Evolutionary conservation across 1,140 invertebrate species (phyloP).

Genomic region (Aradophagus sp.): DNA sequence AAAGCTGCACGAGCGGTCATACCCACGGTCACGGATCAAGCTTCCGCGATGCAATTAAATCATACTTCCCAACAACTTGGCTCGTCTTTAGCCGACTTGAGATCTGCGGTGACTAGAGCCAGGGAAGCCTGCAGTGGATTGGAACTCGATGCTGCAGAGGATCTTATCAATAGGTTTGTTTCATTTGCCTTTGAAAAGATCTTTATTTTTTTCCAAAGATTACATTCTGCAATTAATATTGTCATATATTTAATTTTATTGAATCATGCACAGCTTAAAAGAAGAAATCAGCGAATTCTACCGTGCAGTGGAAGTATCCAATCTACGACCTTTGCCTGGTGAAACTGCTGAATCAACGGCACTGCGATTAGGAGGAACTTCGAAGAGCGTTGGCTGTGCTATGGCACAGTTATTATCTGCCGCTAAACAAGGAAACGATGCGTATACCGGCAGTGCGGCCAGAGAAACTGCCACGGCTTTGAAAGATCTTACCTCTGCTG

Average conservation of each 20-base stretch:
- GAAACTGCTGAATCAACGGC: slow-evolving; percentile 88
- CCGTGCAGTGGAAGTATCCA: slow-evolving; percentile 81
- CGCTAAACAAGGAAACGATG: slow-evolving; percentile 87
- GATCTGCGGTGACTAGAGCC: slow-evolving; percentile 87
- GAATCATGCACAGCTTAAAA: slow-evolving; percentile 77
- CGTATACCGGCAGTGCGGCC: slow-evolving; percentile 88
- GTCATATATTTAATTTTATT: background rate
- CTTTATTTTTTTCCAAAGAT: too few species aligned
- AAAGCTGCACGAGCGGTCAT: slow-evolving; percentile 87
- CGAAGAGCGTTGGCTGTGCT: slow-evolving; percentile 78
- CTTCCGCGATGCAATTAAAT: slow-evolving; percentile 81
- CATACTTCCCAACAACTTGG: slow-evolving; percentile 85
- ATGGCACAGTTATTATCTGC: slow-evolving; percentile 91
- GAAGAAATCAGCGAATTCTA: slow-evolving; percentile 88
- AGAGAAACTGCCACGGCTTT: slow-evolving; percentile 86
- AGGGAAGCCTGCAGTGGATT: slow-evolving; percentile 91
- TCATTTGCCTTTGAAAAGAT: background rate
- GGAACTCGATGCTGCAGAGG: slow-evolving; percentile 88
- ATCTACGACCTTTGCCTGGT: slow-evolving; percentile 87
- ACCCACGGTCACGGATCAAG: slow-evolving; percentile 89
- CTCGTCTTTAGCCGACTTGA: slow-evolving; percentile 84
- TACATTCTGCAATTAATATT: too few species aligned
- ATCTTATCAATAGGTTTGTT: slow-evolving; percentile 79
- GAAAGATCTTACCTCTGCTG: slow-evolving; percentile 81
- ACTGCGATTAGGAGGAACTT: slow-evolving; percentile 81